phyloP scores from a whole-genome alignment of 2,113 vertebrate species.

The Solea solea region DNA sequence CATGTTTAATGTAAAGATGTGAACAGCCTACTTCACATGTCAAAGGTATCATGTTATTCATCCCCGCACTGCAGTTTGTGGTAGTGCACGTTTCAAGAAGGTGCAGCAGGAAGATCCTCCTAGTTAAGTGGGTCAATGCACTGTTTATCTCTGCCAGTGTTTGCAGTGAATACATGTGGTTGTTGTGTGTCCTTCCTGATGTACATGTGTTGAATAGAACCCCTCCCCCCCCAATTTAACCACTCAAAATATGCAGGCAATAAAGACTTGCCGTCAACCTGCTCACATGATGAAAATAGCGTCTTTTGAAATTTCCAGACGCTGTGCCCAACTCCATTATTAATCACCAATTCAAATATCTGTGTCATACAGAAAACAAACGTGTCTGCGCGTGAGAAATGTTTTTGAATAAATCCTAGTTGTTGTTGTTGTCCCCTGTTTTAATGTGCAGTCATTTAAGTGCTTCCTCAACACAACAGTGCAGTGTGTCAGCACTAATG shows the following conservation, averaged over 20 bases:
- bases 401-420: conserved; percentile 12
- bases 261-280: conserved; percentile 2
- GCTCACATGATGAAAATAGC: conserved; percentile 10
- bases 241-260: neutral
- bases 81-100: neutral
- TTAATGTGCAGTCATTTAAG: conserved; percentile 35
- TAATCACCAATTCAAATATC: conserved; percentile 24
- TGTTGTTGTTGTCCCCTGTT: conserved; percentile 8
- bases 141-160: neutral
- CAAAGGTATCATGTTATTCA: neutral
- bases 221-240: neutral
- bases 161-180: neutral
- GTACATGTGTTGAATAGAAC: neutral
- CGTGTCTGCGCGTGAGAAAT: neutral
- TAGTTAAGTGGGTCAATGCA: neutral
- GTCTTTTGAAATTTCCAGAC: conserved; percentile 10
- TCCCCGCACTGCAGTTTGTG: neutral
- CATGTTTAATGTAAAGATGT: neutral
- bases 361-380: conserved; percentile 13
- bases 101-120: conserved; percentile 2
- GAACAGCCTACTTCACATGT: neutral
- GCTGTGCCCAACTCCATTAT: neutral
- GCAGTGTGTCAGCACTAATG: conserved; percentile 26
- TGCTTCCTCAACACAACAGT: conserved; percentile 22
- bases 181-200: neutral